A percentile compares a stretch with the other conserved stretches of the same genome.
These are phyloP conservation scores for Oscheius sp. DNA, from an alignment of 2,888 invertebrate genomes.

Conservation along the genomic window DNA sequence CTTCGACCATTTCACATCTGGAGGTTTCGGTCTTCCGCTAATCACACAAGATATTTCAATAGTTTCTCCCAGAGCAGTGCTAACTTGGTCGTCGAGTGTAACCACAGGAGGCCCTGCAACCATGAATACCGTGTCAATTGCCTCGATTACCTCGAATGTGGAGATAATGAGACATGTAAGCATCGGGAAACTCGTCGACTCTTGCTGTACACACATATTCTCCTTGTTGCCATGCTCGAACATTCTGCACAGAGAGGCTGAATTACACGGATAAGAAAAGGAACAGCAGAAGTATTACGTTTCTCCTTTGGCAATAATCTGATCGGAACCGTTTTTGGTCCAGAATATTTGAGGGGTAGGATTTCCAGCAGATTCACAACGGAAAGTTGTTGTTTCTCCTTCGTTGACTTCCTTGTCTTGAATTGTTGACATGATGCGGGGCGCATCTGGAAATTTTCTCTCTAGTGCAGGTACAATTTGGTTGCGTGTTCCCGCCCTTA, in stretches of 20 bases:
- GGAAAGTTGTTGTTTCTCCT: conserved; percentile 64
- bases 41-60: conserved; percentile 57
- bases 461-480: background rate
- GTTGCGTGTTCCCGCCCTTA: conserved; percentile 12
- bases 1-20: conserved; percentile 62
- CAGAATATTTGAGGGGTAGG: conserved; percentile 64
- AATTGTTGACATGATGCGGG: conserved; percentile 63
- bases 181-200: conserved; percentile 62
- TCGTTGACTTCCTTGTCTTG: conserved; percentile 66
- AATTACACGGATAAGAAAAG: conserved; percentile 22
- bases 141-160: conserved; percentile 61
- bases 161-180: conserved; percentile 58
- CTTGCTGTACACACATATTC: conserved; percentile 69
- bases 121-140: background rate
- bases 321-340: conserved; percentile 60
- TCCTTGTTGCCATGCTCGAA: conserved; percentile 66
- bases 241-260: conserved; percentile 63
- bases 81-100: conserved; percentile 42
- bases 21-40: conserved; percentile 62
- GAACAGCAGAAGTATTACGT: conserved; percentile 43
- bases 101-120: conserved; percentile 60
- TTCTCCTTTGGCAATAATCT: conserved; percentile 61
- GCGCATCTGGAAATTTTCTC: conserved; percentile 53
- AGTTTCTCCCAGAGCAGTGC: conserved; percentile 49
- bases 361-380: conserved; percentile 67